These are phyloP conservation scores for Nymphicus hollandicus DNA, from an alignment of 2,113 vertebrate species.

Conservation along the genomic window DNA sequence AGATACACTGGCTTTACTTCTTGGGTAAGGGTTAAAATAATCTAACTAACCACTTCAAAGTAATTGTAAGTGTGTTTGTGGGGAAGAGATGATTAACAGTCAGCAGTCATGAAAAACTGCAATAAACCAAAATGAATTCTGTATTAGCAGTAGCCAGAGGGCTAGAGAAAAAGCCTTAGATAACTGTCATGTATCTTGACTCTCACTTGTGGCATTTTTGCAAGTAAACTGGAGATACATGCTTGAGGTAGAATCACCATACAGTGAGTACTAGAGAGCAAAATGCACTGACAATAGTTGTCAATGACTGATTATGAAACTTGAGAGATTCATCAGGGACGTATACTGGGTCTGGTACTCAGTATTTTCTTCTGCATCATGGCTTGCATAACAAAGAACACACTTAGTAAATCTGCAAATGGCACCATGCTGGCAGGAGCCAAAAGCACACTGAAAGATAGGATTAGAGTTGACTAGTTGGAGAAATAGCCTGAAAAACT, in stretches of 20 bases:
- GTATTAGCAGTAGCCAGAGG: conserved; percentile 3
- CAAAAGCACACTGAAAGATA: not conserved
- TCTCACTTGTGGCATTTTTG: not conserved
- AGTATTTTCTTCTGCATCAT: not conserved
- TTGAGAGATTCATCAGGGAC: not conserved
- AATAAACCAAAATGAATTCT: conserved; percentile 16
- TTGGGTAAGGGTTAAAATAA: not conserved
- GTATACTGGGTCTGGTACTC: not conserved
- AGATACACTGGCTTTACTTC: not conserved
- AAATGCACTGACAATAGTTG: not conserved
- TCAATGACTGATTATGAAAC: not conserved
- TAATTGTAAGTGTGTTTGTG: not conserved
- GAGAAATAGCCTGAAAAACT: conserved; percentile 3
- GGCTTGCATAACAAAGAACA: not conserved
- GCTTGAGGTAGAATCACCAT: not conserved
- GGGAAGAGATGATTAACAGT: conserved; percentile 8
- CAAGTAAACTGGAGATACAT: not conserved
- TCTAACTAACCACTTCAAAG: conserved; percentile 22
- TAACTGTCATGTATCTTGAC: not conserved
- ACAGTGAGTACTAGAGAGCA: not conserved
- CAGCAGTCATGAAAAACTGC: not conserved
- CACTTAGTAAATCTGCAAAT: not conserved
- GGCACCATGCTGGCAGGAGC: not conserved
- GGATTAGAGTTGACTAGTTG: not conserved
- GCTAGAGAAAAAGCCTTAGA: not conserved